These are phyloP conservation scores for Acleris sparsana DNA, from an alignment of 2,888 invertebrate genomes.

Conservation along the genomic window DNA sequence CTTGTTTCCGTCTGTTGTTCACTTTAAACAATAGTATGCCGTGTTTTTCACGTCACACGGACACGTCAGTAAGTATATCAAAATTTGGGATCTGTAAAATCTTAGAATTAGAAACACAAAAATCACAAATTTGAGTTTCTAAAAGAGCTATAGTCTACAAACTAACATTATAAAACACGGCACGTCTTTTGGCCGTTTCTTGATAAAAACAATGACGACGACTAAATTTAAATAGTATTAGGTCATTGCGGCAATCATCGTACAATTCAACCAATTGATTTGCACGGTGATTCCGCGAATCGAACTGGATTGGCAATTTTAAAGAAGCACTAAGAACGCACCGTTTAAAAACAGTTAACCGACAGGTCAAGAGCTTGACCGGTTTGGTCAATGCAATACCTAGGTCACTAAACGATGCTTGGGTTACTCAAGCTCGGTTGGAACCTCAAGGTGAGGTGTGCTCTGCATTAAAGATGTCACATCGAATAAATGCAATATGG, in stretches of 20 bases:
- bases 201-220: no score
- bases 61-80: no score
- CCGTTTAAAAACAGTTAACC: constrained; percentile 25
- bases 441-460: constrained; percentile 56
- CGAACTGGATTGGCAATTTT: constrained; percentile 27
- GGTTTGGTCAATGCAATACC: constrained; percentile 28
- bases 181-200: no score
- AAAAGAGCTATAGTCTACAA: no score
- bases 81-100: no score
- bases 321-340: constrained; percentile 31
- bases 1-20: no score
- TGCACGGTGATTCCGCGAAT: constrained; percentile 19
- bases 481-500: constrained; percentile 37
- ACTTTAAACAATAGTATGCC: no score
- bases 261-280: constrained; percentile 17
- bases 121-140: no score
- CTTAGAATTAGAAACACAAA: no score
- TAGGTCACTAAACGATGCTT: constrained; percentile 23
- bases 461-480: constrained; percentile 53
- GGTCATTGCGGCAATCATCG: not conserved
- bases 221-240: no score
- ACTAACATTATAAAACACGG: no score
- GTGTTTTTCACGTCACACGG: no score
- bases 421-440: constrained; percentile 52
- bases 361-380: constrained; percentile 24